Base-by-base conservation (phyloP, 2,888 invertebrate species). In the Notodonta dromedarius region DNA sequence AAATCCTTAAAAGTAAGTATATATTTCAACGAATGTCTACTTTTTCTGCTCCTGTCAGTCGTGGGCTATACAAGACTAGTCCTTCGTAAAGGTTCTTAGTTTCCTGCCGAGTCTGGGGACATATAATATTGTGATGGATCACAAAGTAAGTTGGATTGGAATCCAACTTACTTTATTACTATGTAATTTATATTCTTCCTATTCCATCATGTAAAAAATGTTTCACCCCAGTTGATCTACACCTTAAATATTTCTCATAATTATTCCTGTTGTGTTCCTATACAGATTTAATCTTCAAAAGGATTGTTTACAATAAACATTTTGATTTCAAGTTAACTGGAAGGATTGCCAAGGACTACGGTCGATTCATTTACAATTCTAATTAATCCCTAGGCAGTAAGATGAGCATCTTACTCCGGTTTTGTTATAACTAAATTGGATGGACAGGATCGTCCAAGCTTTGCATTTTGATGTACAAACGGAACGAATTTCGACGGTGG, bases 231-330 rank as follows among this genome's bases (percentile, higher is more conserved):
- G 67, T 71, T 32, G 9, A 24, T 50, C 12, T n/a, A 46, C 7
- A 64, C 68, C 74, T 77, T 73, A 82, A 86, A 86, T 84, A 85
- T 84, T 82, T 85, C 83, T 87, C 85, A 86, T 88, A 88, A 56
- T 88, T 90, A 90, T 91, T 90, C 90, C 78, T 66, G 65, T 74
- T 74, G 77, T 79, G 88, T 85, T 85, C 82, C 87, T 80, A 86
- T 88, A 86, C 79, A 74, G 77, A 84, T 87, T 87, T 90, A 91
- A 92, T 91, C 91, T 90, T 84, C 84, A 84, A 86, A 87, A 87
- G 91, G 90, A 90, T 92, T 92, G 91, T 92, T 91, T 91, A 83
- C 88, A 80, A 88, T 89, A 91, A 91, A 91, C 86, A 90, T 90
- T 89, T 86, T 88, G 90, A 89, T 89, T 89, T 84, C 81, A 87